A percentile compares a stretch with the other conserved stretches of the same genome.
These are phyloP conservation scores for Hesperophylax magnus DNA, from an alignment of 1,140 invertebrate genomes.

Conservation along the genomic window DNA sequence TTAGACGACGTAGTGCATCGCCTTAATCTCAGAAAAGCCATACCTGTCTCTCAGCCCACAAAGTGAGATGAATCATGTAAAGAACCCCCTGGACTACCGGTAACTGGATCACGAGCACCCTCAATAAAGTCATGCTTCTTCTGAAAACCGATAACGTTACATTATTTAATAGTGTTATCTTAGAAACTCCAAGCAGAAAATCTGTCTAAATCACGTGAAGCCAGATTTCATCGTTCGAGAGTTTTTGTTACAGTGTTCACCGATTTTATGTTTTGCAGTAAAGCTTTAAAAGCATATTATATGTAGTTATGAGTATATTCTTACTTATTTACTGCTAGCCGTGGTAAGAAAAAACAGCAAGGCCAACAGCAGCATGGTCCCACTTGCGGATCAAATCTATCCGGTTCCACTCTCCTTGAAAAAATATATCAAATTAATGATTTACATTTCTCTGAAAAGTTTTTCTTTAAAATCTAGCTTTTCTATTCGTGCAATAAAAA, in stretches of 20 bases:
- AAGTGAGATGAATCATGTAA: conserved; percentile 69
- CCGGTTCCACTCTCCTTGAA: background rate
- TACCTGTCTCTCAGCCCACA: conserved; percentile 76
- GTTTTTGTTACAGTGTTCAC: too few relatives aligned
- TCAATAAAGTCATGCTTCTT: conserved; percentile 58
- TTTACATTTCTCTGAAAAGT: too few relatives aligned
- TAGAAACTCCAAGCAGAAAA: too few relatives aligned
- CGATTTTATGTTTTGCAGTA: too few relatives aligned
- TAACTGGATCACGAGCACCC: conserved; percentile 72
- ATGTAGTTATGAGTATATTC: background rate
- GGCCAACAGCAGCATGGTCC: conserved; percentile 8
- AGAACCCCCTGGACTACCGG: conserved; percentile 71
- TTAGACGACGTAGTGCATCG: too few relatives aligned
- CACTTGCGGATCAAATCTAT: background rate
- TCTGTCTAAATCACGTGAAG: too few relatives aligned
- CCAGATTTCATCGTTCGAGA: too few relatives aligned
- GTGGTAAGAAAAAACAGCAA: conserved; percentile 31
- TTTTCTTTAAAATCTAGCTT: too few relatives aligned
- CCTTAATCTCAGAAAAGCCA: too few relatives aligned
- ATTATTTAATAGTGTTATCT: background rate
- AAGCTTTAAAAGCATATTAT: too few relatives aligned
- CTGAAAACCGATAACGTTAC: background rate
- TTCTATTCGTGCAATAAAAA: background rate
- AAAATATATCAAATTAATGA: too few relatives aligned
- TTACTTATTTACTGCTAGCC: background rate